Evolutionary conservation across 2,113 vertebrate species (phyloP).

Genomic region (Syngnathus floridae): DNA sequence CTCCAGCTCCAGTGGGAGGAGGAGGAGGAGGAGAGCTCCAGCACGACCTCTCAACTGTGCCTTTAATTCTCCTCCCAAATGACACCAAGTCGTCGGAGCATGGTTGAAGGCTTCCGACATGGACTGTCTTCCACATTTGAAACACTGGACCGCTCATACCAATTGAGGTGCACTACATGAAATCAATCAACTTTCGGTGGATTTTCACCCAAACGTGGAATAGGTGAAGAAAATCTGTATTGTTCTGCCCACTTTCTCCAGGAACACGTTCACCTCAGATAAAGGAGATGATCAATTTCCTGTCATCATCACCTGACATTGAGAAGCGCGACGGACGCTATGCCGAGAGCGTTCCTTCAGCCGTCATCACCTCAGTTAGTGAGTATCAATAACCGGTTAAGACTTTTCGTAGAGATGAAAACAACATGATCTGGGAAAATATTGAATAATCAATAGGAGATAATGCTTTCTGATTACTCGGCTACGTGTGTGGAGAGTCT

Average conservation of each 20-base stretch:
- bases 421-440: constrained; percentile 65
- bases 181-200: too few species aligned
- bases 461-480: constrained; percentile 66
- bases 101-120: not conserved
- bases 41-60: not conserved
- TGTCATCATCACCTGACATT: constrained; percentile 16
- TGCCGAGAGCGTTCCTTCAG: not conserved
- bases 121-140: too few species aligned
- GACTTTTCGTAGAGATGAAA: constrained; percentile 61
- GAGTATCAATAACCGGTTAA: constrained; percentile 54
- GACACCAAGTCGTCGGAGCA: not conserved
- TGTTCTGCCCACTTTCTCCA: not conserved
- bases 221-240: not conserved
- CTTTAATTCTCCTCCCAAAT: not conserved
- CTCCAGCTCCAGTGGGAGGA: not conserved
- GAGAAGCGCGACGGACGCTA: not conserved
- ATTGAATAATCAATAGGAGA: constrained; percentile 61
- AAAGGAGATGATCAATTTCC: constrained; percentile 20
- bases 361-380: constrained; percentile 16
- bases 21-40: not conserved
- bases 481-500: constrained; percentile 51
- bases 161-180: too few species aligned
- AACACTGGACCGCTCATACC: too few species aligned
- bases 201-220: too few species aligned
- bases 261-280: not conserved